A percentile compares a stretch with the other conserved stretches of the same genome.
Evolutionary conservation across 1,140 invertebrate species (phyloP).

Genomic region (Carposina sasakii): DNA sequence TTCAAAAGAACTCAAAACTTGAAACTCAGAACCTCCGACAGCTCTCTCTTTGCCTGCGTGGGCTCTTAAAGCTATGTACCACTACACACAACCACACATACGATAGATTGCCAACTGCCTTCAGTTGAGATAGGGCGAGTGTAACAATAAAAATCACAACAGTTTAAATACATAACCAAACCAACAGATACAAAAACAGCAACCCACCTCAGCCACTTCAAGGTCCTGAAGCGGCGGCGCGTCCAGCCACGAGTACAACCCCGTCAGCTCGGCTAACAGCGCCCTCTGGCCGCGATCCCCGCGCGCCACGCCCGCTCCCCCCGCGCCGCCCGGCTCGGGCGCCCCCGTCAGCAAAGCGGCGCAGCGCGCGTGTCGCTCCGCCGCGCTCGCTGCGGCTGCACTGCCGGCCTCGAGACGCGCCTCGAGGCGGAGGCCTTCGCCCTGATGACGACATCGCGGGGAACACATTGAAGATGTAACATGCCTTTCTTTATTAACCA

Average conservation of each 20-base stretch:
- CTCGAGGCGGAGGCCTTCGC: too few relatives aligned
- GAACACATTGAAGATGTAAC: too few relatives aligned
- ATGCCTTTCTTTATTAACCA: too few relatives aligned
- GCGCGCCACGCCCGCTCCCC: constrained; percentile 39
- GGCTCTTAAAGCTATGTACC: background rate
- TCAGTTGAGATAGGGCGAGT: background rate
- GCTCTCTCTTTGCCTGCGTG: background rate
- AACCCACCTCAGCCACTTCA: constrained; percentile 23
- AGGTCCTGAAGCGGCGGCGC: constrained; percentile 37
- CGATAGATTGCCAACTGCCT: background rate
- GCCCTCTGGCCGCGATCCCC: constrained; percentile 38
- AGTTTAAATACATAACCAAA: background rate
- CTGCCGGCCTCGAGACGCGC: constrained; percentile 27
- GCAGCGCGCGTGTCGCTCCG: constrained; percentile 3
- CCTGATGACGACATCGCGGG: too few relatives aligned
- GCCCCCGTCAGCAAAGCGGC: background rate
- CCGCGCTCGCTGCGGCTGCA: constrained; percentile 33
- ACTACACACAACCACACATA: background rate
- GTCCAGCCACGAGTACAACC: constrained; percentile 42
- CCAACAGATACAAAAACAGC: background rate
- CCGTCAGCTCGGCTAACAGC: constrained; percentile 34
- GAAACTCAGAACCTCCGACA: background rate
- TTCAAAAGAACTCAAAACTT: too few relatives aligned
- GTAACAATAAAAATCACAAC: background rate
- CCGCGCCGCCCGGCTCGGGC: background rate